Base-by-base conservation (phyloP, 2,888 invertebrate species). In the Entomobrya proxima region DNA sequence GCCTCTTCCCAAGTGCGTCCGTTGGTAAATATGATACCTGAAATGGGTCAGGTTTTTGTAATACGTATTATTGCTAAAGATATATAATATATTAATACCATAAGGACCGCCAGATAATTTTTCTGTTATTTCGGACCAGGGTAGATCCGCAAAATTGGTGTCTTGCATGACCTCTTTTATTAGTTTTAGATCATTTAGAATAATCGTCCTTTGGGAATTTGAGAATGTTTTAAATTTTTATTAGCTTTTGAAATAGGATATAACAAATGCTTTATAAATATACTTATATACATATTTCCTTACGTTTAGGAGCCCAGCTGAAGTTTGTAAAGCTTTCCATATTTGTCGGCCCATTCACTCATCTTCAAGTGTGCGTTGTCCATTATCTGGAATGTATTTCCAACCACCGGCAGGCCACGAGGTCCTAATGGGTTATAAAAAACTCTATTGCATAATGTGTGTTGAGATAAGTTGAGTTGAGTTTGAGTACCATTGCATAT, bases 1-100 rank as follows among this genome's bases (percentile, higher is more conserved):
- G 50, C 37, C 80, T 32, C 80, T 21, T 80, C 80, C 80, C 80
- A 80, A 3, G 6, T 13, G 1, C 44, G n/a, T 0, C 64, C 78
- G 30, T 32, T 50, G 24, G 78, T 64, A 11, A 2, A 37, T 15
- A 78, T 40, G 7, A 78, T 64, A 0, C 78, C 74, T 74, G 13
- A 21, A 18, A 27, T 11, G 44, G 13, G 7, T 44, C 7, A 44
- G 7, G 11, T 7, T 7, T 55, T 15, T 15, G 9, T 11, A 55
- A 55, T 15, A 18, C 7, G 55, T 7, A 18, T 15, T 55, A 1
- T 32, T n/a, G n/a, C n/a, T n/a, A n/a, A n/a, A n/a, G n/a, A n/a
- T n/a, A n/a, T n/a, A n/a, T n/a, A n/a, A n/a, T n/a, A n/a, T n/a
- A n/a, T n/a, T n/a, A n/a, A n/a, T n/a, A n/a, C n/a, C 80, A 11